phyloP scores from a whole-genome alignment of 2,797 vertebrate species.

The Crypturellus tataupa region DNA sequence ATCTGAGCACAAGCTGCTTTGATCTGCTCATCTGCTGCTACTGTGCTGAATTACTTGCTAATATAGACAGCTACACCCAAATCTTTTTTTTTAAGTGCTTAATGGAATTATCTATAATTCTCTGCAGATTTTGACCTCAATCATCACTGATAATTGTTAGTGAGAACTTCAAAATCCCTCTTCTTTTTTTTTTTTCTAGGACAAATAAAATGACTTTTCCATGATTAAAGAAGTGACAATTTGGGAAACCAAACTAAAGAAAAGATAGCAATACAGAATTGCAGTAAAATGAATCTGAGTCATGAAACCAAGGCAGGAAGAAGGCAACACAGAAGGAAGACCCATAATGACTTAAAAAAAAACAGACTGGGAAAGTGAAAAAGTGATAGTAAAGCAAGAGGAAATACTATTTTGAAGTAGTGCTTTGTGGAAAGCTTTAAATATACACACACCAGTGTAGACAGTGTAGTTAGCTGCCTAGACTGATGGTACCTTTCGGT shows the following conservation, averaged over 20 bases:
- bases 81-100: neutral
- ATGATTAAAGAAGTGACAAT: neutral
- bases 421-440: neutral
- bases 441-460: neutral
- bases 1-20: neutral
- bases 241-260: neutral
- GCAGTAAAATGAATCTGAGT: neutral
- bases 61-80: neutral
- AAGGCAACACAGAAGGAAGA: neutral
- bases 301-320: neutral
- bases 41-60: slow-evolving; percentile 1
- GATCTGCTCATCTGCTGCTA: neutral
- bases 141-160: neutral
- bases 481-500: neutral
- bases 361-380: neutral
- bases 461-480: neutral
- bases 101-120: neutral
- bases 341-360: neutral
- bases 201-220: neutral
- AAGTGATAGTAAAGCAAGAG: neutral
- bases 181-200: too few relatives aligned
- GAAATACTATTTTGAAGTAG: neutral
- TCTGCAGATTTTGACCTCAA: neutral
- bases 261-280: neutral
- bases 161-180: neutral